Percentiles rank a stretch among this genome's conserved stretches.
Conservation (phyloP, 2,113 vertebrate species). For the Megaceryle maxima region DNA sequence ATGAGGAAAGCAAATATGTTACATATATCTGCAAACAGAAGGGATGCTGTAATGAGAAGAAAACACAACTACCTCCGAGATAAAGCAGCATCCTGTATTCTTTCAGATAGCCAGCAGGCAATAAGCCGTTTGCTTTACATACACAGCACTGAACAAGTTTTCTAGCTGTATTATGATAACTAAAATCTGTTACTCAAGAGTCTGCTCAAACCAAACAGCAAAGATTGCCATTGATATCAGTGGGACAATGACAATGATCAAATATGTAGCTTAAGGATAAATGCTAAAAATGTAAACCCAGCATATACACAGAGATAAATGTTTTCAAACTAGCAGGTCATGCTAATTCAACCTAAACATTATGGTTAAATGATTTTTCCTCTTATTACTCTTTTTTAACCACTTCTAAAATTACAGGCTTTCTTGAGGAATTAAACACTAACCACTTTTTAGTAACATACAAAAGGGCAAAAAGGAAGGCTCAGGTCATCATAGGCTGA, state of each 20-base stretch:
- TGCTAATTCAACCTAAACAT: neutral
- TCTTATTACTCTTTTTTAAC: neutral
- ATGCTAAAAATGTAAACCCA: neutral
- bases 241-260: neutral
- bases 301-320: neutral
- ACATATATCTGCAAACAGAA: slow-evolving; percentile 9
- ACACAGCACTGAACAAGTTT: neutral
- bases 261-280: neutral
- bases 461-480: neutral
- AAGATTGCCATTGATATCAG: neutral
- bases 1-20: slow-evolving; percentile 36
- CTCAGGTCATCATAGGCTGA: accelerated
- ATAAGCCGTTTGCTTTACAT: neutral
- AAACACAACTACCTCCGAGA: neutral
- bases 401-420: neutral
- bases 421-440: neutral
- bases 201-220: neutral
- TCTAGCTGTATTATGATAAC: neutral
- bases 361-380: neutral
- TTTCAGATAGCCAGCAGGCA: neutral
- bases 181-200: neutral
- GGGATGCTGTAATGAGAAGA: neutral
- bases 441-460: neutral
- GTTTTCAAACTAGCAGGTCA: neutral
- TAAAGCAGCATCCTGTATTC: neutral